Percentiles rank a stretch among this genome's conserved stretches.
These are phyloP conservation scores for Tympanoctomys barrerae DNA, from an alignment of 2,797 vertebrate species.

Conservation along the genomic window DNA sequence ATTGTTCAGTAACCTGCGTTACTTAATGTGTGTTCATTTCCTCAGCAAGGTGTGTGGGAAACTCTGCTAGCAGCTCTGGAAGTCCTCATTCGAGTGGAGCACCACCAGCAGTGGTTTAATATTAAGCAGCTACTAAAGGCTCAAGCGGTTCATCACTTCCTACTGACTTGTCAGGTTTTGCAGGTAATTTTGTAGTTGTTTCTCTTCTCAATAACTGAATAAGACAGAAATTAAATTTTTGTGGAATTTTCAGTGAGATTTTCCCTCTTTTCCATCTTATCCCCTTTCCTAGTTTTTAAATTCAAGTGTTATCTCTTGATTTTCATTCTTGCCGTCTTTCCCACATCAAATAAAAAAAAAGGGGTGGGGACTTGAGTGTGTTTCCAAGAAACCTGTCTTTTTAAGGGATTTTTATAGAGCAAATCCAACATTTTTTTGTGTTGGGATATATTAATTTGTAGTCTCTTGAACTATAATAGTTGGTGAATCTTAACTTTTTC, in stretches of 20 bases:
- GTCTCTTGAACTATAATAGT: constrained; percentile 4
- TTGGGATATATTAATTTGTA: not conserved
- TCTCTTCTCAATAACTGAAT: constrained; percentile 7
- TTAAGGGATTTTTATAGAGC: no score
- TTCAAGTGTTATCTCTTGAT: not conserved
- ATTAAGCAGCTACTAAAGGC: constrained; percentile 96
- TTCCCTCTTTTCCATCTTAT: not conserved
- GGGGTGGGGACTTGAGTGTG: not conserved
- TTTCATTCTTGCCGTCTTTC: not conserved
- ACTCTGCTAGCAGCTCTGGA: constrained; percentile 95
- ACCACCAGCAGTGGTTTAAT: constrained; percentile 97
- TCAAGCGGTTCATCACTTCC: constrained; percentile 95
- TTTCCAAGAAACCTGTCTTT: no score
- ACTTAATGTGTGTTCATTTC: constrained; percentile 58
- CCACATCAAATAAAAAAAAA: not conserved
- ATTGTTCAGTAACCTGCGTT: constrained; percentile 1
- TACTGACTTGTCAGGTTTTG: constrained; percentile 97
- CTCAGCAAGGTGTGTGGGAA: constrained; percentile 96
- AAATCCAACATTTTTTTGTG: not conserved
- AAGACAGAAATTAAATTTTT: not conserved
- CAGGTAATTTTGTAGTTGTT: constrained; percentile 90
- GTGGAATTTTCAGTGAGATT: not conserved
- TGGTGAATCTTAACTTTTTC: not conserved
- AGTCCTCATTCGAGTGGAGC: constrained; percentile 95
- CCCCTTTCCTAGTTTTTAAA: not conserved